Base-by-base conservation (phyloP, 1,140 invertebrate genomes). In the Drosophila insularis region DNA sequence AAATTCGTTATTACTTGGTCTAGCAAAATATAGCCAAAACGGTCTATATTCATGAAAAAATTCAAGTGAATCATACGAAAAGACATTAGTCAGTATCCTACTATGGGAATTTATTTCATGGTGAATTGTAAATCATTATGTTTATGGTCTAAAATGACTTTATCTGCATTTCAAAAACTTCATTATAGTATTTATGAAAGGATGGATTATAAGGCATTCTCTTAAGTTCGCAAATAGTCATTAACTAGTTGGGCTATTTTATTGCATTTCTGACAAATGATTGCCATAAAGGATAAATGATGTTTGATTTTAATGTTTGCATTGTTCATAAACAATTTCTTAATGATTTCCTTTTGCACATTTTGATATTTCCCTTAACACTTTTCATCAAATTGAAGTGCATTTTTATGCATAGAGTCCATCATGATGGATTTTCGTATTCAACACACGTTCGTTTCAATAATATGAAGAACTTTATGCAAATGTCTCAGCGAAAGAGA, bases 361-460 rank as follows among this genome's bases (percentile, higher is more conserved):
- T 50, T 50, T 50, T 50, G 17, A 54, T 53, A 61, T 62, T 63
- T 54, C 39, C 17, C 37, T 17, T 27, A 60, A 68, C 68, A 37
- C 17, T 62, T 69, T 21, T 35, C 71, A 63, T 71, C 63, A 71
- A 71, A 74, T 71, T 73, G 39, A 73, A 76, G 35, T 40, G 63
- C 73, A 50, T 68, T 68, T 73, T 68, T 54, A 68, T 63, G 53
- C 40, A 14, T 27, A 59, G 19, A 35, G 27, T 27, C 27, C 50
- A 67, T 61, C 59, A 68, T 43, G 4, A 62, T 39, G 39, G 31
- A 54, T 17, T 46, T 60, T 46, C 46, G 32, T 46, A 70, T 63
- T 37, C 75, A 68, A 55, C 54, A 46, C 75, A 78, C 72, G 75
- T 70, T 21, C 6, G 62, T 6, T 6, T 27, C 6, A 21, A 17